phyloP scores from a whole-genome alignment of 1,140 invertebrate species.

The Chionoecetes opilio region DNA sequence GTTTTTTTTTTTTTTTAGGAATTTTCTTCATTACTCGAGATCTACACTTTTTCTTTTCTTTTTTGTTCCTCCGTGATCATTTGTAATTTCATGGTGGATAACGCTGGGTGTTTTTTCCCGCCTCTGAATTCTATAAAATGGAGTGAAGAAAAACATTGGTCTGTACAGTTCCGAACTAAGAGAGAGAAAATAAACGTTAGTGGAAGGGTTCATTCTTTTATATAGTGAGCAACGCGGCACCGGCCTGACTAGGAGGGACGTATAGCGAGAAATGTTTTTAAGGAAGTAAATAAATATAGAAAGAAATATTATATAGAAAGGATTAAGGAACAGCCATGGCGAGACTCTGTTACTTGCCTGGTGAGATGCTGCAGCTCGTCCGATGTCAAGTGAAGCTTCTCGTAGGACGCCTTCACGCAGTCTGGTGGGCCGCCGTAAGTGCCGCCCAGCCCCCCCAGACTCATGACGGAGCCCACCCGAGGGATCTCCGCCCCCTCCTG shows the following conservation, averaged over 20 bases:
- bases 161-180: background rate
- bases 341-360: conserved; percentile 47
- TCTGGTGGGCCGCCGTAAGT: conserved; percentile 70
- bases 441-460: conserved; percentile 60
- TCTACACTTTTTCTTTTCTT: too few species aligned
- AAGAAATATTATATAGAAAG: background rate
- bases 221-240: background rate
- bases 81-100: background rate
- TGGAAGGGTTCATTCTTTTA: background rate
- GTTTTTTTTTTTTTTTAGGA: background rate
- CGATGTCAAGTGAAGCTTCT: conserved; percentile 69
- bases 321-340: background rate
- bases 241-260: background rate
- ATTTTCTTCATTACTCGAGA: background rate
- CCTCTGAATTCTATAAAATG: background rate
- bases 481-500: conserved; percentile 56
- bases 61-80: background rate
- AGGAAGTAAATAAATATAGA: too few species aligned
- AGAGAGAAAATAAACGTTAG: background rate
- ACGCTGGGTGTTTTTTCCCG: background rate
- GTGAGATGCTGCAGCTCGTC: conserved; percentile 70
- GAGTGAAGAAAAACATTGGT: background rate
- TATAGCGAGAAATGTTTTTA: background rate
- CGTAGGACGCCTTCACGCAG: conserved; percentile 71
- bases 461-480: conserved; percentile 68